Evolutionary conservation across 1,140 invertebrate species (phyloP), one percentile per base, ranked within the genome.

Genomic region (Heliconius hermathena): DNA sequence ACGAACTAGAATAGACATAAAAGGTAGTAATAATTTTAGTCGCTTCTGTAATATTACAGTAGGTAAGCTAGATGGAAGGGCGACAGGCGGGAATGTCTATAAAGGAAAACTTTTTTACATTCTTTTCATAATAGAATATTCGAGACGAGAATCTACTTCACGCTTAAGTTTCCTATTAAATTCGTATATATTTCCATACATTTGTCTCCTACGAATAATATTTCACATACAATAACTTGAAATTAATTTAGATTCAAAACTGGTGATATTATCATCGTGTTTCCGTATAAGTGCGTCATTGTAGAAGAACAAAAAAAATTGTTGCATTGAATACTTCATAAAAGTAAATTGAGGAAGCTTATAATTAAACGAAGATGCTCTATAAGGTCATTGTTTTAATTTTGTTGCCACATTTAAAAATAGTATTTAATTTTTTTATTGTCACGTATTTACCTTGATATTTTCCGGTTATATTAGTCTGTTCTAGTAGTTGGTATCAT

Each of bases 271-370:
- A 66, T 66, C 57, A 66, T 66, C 5, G 26, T 66, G 26, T 66
- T 66, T 29, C 26, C 60, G 9, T 29, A 29, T 66, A 66, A 3
- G 41, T 29, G 60, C 22, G n/a, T 66, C 60, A 66, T 26, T 29
- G 60, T 66, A 13, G n/a, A 66, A 29, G 60, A 66, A 66, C 16
- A 66, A 66, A 52, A 52, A 52, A 66, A 66, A 66, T 16, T 66
- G 60, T 66, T 66, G 60, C 60, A 5, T 66, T 29, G n/a, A 22
- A n/a, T 60, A 60, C 54, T 60, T 60, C 54, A 66, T 66, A 29
- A 66, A 66, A 66, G 22, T 66, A 66, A 66, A 66, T 66, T 66
- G n/a, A 66, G 60, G 60, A 66, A 29, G 60, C 11, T 66, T 66
- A 29, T 66, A 29, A 66, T 66, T 29, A 66, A 66, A 22, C n/a